These are phyloP conservation scores for Phymorhynchus buccinoides DNA, from an alignment of 1,140 invertebrate species.

Conservation along the genomic window DNA sequence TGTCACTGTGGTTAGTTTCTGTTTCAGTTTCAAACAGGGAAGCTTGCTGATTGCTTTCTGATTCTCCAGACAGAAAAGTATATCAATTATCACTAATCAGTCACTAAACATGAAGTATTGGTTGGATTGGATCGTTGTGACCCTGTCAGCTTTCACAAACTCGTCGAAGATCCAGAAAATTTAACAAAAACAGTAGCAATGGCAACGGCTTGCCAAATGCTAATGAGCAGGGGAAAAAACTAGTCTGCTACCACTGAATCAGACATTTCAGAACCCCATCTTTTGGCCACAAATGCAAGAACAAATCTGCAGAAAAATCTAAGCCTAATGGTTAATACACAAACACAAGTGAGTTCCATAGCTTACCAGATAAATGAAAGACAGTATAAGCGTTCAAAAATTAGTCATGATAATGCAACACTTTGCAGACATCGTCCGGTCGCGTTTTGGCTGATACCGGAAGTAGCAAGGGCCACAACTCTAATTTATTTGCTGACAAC, in stretches of 20 bases:
- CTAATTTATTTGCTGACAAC: neutral
- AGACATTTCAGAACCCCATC: too few species aligned
- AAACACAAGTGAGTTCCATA: neutral
- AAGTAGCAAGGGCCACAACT: constrained; percentile 7
- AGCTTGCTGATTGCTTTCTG: too few species aligned
- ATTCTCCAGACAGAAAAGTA: too few species aligned
- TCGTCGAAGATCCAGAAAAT: too few species aligned
- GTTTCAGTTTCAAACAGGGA: too few species aligned
- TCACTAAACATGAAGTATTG: too few species aligned
- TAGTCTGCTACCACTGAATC: too few species aligned
- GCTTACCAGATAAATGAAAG: neutral
- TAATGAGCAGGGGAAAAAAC: neutral
- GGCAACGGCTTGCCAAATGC: neutral
- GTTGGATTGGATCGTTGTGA: too few species aligned
- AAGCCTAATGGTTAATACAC: neutral
- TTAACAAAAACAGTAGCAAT: too few species aligned
- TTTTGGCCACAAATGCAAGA: neutral
- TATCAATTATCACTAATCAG: too few species aligned
- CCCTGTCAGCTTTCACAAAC: too few species aligned
- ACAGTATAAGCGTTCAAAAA: neutral
- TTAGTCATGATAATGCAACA: neutral
- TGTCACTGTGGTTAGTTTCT: too few species aligned
- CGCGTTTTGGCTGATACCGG: neutral
- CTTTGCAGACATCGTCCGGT: neutral
- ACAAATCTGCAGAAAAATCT: neutral